Evolutionary conservation across 2,888 invertebrate genomes (phyloP), one percentile per base, ranked within the genome.

Genomic region (Zelleria hepariella): DNA sequence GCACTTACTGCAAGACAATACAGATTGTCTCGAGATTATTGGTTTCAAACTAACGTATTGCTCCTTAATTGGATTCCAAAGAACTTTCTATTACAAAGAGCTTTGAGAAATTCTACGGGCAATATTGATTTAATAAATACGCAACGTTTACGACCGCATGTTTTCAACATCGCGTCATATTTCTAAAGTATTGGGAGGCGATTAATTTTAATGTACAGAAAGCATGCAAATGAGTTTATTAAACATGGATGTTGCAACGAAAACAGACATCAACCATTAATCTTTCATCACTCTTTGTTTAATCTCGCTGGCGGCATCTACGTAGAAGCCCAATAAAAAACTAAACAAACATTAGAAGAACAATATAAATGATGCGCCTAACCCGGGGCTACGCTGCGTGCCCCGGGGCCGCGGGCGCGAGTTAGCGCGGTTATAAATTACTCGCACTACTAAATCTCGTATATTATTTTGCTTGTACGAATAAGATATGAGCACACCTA

Each of bases 301-400:
- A 72, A 78, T 76, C 78, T 76, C 74, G 67, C 76, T 73, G 74
- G 75, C 80, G 80, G 76, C 77, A 74, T 79, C 75, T 73, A 76
- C 76, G 77, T 74, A 77, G 77, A 74, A 75, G 68, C 71, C 73
- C 71, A 75, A 80, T 82, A 82, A 84, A 73, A 82, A 78, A 80
- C 74, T 79, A 84, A 81, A 82, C 82, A 86, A 84, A 86, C 82
- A 82, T 80, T 72, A 80, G 76, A 55, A 54, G 54, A 81, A 84
- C 81, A 86, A 86, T 86, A 87, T 86, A 85, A 88, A 87, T 85
- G 85, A 87, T 83, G 80, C 80, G 77, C 74, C 82, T 85, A 85
- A 86, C 82, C 74, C 73, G 76, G 80, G 77, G 80, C 83, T 81
- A 78, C 82, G 73, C 72, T 71, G 74, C 78, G 75, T 75, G 80